A percentile compares a stretch with the other conserved stretches of the same genome.
phyloP scores from a whole-genome alignment of 2,797 vertebrate genomes.

The Dipus sagitta region DNA sequence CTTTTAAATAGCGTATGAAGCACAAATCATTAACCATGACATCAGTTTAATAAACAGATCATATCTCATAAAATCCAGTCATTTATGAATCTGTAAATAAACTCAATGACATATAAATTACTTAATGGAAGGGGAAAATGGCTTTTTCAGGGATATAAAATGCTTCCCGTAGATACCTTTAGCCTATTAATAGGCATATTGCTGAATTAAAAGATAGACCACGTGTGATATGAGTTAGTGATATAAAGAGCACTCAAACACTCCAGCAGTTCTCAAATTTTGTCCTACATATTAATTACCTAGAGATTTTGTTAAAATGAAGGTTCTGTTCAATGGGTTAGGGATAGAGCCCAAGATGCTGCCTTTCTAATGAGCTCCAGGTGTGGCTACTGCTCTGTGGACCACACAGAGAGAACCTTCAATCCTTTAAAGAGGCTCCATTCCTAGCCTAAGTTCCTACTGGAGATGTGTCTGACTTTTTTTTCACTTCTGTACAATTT shows the following conservation, averaged over 20 bases:
- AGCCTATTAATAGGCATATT: slow-evolving; percentile 55
- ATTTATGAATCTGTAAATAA: slow-evolving; percentile 74
- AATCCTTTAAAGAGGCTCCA: background rate
- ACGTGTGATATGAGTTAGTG: slow-evolving; percentile 21
- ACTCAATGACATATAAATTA: slow-evolving; percentile 68
- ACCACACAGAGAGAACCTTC: background rate
- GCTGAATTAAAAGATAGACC: slow-evolving; percentile 60
- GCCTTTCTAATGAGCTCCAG: slow-evolving; percentile 34
- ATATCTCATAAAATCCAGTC: slow-evolving; percentile 67
- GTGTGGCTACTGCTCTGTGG: slow-evolving; percentile 9
- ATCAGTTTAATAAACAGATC: slow-evolving; percentile 68
- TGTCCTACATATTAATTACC: slow-evolving; percentile 44
- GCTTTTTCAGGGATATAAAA: slow-evolving; percentile 73
- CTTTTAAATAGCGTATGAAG: slow-evolving; percentile 65
- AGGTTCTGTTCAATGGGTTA: slow-evolving; percentile 6
- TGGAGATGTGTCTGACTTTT: slow-evolving; percentile 52
- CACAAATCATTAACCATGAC: slow-evolving; percentile 68
- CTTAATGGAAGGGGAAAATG: slow-evolving; percentile 66
- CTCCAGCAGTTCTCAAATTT: slow-evolving; percentile 57
- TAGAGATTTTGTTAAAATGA: slow-evolving; percentile 65
- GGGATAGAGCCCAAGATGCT: background rate
- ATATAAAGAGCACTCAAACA: slow-evolving; percentile 58
- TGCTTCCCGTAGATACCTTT: slow-evolving; percentile 61
- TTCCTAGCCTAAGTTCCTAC: background rate
- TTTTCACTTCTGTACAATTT: slow-evolving; percentile 1